Base-by-base conservation (phyloP, 2,797 vertebrate genomes). In the Manis javanica region DNA sequence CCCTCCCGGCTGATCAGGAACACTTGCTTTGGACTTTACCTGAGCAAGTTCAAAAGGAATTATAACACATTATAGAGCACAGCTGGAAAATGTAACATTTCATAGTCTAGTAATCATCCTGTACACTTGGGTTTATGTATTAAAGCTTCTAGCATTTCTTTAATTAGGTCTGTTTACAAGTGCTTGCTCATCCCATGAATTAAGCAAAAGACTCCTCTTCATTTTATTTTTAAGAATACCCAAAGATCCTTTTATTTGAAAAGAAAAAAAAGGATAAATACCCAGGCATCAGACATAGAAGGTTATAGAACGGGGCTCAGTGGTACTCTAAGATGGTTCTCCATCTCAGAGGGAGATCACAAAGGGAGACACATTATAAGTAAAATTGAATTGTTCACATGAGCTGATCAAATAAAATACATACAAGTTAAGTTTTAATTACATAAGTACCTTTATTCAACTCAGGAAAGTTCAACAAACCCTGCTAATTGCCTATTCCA, bases 151-250 rank as follows among this genome's bases (percentile, higher is more conserved):
- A 39, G 10, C 19, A 31, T 19, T 63, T 87, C 39, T 64, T 69
- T 57, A 24, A 46, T 57, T 11, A 71, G 42, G 4, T 74, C 88
- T 96, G 34, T 88, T 75, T 90, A 49, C 9, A 39, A 18, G 31
- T 57, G 42, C 29, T 57, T 93, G 31, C 23, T 74, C 29, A 57
- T 29, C 37, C 24, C 51, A 85, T 8, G 6, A 39, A n/a, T 75
- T 85, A 85, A 79, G 39, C 5, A 19, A 55, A 83, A 90, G 26
- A 81, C 23, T 31, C 37, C 9, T 55, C 37, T 16, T 59, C 29
- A 29, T 71, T 90, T n/a, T 23, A 71, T 84, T 72, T 46, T 87
- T 46, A 12, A 84, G 97, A 87, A 61, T 57, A 63, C 78, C 26
- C 51, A 42, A 83, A 86, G 23, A 13, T 18, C 21, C 15, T 90